These are phyloP conservation scores for Limulus polyphemus DNA, from an alignment of 2,888 invertebrate genomes.

Conservation along the genomic window DNA sequence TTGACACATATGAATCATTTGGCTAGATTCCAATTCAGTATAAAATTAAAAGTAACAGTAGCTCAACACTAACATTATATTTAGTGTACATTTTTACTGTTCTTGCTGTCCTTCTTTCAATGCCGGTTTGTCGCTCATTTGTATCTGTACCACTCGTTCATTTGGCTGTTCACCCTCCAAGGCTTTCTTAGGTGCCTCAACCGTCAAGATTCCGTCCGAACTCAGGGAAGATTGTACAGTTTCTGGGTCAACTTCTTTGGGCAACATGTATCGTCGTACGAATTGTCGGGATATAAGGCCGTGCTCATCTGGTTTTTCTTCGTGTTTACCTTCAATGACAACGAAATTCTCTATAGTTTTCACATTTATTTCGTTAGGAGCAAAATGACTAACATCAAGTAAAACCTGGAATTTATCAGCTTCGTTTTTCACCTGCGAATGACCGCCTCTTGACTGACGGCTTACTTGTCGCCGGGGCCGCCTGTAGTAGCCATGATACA, in stretches of 20 bases:
- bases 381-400: slow-evolving; percentile 23
- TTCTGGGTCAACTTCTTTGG: slow-evolving; percentile 22
- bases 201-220: slow-evolving; percentile 18
- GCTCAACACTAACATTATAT: too few relatives aligned
- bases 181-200: slow-evolving; percentile 21
- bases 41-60: too few relatives aligned
- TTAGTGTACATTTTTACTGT: too few relatives aligned
- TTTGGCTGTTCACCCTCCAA: slow-evolving; percentile 10
- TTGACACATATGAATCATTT: too few relatives aligned
- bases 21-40: too few relatives aligned
- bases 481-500: slow-evolving; percentile 10
- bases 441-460: neutral
- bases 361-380: slow-evolving; percentile 21
- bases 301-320: slow-evolving; percentile 25
- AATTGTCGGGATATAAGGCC: slow-evolving; percentile 24
- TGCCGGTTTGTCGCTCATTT: slow-evolving; percentile 8
- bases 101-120: slow-evolving; percentile 9
- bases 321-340: slow-evolving; percentile 25
- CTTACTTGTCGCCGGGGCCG: slow-evolving; percentile 12
- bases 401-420: slow-evolving; percentile 16
- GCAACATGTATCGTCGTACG: slow-evolving; percentile 22
- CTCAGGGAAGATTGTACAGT: slow-evolving; percentile 18
- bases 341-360: slow-evolving; percentile 23
- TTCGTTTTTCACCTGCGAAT: slow-evolving; percentile 16
- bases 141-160: slow-evolving; percentile 18